phyloP scores from a whole-genome alignment of 2,888 invertebrate species.

The Nomada fabriciana region DNA sequence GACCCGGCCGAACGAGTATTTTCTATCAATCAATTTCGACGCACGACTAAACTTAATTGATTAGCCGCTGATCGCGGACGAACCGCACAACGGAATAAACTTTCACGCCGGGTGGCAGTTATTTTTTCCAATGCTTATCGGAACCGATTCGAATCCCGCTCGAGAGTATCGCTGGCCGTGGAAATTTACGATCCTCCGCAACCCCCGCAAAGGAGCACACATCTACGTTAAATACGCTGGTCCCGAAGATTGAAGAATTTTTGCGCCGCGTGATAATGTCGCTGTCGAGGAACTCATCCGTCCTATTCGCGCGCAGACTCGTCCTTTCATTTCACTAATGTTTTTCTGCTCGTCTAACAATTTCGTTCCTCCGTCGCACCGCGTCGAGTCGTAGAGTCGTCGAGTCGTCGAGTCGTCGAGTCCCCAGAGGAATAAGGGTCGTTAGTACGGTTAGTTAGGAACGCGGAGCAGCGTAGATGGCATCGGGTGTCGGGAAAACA shows the following conservation, averaged over 20 bases:
- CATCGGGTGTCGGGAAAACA: conserved; percentile 43
- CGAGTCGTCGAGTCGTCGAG: not conserved
- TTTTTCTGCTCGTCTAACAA: not conserved
- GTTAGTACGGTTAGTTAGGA: conserved; percentile 13
- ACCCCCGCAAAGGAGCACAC: conserved; percentile 5
- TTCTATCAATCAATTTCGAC: conserved; percentile 45
- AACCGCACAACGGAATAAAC: not conserved
- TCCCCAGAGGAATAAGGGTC: not conserved
- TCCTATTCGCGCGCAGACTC: not conserved
- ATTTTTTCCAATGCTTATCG: conserved; percentile 6
- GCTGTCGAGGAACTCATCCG: no score
- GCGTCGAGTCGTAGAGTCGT: no score
- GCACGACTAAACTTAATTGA: conserved; percentile 38
- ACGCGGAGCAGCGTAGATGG: conserved; percentile 10
- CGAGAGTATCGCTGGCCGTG: conserved; percentile 5
- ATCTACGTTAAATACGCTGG: conserved; percentile 63
- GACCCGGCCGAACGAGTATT: conserved; percentile 25
- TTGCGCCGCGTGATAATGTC: no score
- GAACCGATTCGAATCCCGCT: conserved; percentile 3
- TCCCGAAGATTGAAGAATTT: no score
- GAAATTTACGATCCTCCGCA: conserved; percentile 19
- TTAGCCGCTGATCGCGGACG: conserved; percentile 16
- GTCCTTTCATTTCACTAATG: conserved; percentile 25
- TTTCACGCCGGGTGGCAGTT: not conserved
- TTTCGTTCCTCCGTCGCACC: not conserved